These are phyloP conservation scores for Epinotia bilunana DNA, from an alignment of 2,888 invertebrate species.

Conservation along the genomic window DNA sequence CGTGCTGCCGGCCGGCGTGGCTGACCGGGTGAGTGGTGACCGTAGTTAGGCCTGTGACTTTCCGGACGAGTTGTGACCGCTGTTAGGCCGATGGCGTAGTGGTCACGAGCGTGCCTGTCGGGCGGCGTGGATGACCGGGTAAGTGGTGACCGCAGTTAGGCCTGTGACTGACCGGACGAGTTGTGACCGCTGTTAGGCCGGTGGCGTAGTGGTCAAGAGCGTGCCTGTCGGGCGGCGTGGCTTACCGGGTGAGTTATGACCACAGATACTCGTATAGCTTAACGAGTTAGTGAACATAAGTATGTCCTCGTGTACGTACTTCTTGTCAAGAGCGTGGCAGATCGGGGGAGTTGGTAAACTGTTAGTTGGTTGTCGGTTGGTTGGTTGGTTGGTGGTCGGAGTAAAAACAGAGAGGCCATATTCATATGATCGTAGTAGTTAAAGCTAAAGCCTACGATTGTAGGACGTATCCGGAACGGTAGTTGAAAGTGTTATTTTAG, in stretches of 20 bases:
- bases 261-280: constrained; percentile 11
- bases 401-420: no score
- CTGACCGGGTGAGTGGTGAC: constrained; percentile 89
- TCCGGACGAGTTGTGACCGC: constrained; percentile 92
- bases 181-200: constrained; percentile 95
- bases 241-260: constrained; percentile 89
- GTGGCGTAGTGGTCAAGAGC: constrained; percentile 97
- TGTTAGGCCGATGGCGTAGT: constrained; percentile 98
- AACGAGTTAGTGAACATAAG: background rate
- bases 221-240: constrained; percentile 96
- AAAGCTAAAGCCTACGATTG: no score
- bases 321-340: constrained; percentile 93
- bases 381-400: no score
- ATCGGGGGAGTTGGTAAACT: no score
- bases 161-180: constrained; percentile 84
- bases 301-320: no score
- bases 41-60: constrained; percentile 16
- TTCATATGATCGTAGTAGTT: no score
- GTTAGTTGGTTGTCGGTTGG: no score
- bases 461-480: no score
- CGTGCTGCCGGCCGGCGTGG: constrained; percentile 96
- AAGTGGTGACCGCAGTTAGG: constrained; percentile 60
- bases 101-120: constrained; percentile 95
- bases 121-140: constrained; percentile 98
- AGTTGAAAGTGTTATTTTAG: no score